Evolutionary conservation across 2,888 invertebrate species (phyloP).

Genomic region (Pristionchus mayeri): DNA sequence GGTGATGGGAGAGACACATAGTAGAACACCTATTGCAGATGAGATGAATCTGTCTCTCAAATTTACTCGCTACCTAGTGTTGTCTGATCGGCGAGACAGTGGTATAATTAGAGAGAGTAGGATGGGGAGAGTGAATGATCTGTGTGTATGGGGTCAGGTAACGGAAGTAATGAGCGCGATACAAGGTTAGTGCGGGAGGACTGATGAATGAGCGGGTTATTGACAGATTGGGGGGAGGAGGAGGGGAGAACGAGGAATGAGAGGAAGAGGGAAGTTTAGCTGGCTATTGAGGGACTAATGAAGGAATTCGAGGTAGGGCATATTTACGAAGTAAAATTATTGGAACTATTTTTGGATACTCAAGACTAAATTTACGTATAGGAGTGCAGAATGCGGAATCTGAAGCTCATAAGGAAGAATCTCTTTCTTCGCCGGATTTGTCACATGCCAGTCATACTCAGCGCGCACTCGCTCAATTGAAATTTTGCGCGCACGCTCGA

Average conservation of each 20-base stretch:
- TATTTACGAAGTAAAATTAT: too few species aligned
- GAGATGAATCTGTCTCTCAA: too few species aligned
- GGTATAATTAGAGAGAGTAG: background rate
- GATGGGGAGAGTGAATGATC: background rate
- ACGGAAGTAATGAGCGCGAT: constrained; percentile 24
- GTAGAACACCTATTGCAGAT: too few species aligned
- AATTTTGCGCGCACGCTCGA: background rate
- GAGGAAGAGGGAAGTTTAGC: background rate
- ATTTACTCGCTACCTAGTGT: too few species aligned
- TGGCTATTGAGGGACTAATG: background rate
- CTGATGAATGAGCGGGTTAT: background rate
- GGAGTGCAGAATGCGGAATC: background rate
- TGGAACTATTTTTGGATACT: too few species aligned
- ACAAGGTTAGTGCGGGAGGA: constrained; percentile 15
- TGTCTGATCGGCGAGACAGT: too few species aligned
- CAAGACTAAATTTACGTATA: background rate
- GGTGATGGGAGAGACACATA: too few species aligned
- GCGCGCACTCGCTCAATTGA: constrained; percentile 29
- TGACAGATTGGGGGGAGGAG: background rate
- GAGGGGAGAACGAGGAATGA: too few species aligned
- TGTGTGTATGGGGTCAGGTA: constrained; percentile 2
- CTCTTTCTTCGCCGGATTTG: constrained; percentile 39
- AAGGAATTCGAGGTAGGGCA: background rate
- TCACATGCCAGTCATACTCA: constrained; percentile 32
- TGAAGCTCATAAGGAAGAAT: too few species aligned